Evolutionary conservation across 92 coral and sea anemone genomes (phyloP), one percentile per base, ranked within the genome.

Genomic region (Plumapathes pennacea): DNA sequence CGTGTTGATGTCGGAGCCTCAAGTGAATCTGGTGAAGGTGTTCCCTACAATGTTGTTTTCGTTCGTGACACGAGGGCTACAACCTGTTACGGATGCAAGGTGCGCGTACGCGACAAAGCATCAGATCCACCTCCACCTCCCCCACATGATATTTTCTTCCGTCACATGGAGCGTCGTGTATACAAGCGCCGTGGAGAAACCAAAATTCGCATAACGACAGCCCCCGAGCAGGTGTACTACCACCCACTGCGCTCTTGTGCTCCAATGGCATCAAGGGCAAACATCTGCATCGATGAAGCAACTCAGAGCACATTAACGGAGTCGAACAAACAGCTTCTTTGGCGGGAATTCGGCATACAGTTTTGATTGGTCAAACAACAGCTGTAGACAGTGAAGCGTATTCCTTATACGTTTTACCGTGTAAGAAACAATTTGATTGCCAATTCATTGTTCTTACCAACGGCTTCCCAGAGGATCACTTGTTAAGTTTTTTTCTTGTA

Each of bases 31-130:
- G 63, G 43, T 17, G 50, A 46, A 22, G 62, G 38, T 25, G n/a
- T 42, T 25, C 77, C 77, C 21, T 75, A 67, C 36, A 54, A 76
- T 9, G 50, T 76, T 10, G 54, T 55, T 23, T 64, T 76, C 23
- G 54, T 71, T 12, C 18, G 18, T 6, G 57, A 60, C 49, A 78
- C 73, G n/a, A 32, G 25, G 25, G 84, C 72, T 5, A 76, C 77
- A 34, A 69, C 69, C 20, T 76, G 70, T 68, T 76, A 76, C 41
- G 60, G 82, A n/a, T 74, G 74, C 49, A 62, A 62, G 21, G 86
- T 56, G 32, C n/a, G 57, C 10, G 65, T 51, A 23, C 60, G 77
- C 26, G 60, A 65, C 50, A 76, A 36, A 27, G 50, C 77, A 11
- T 43, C 74, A 2, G 70, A 69, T 25, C 60, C 60, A 23, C 80